Conservation (phyloP, 1,140 invertebrate genomes). For the Oppia nitens region DNA sequence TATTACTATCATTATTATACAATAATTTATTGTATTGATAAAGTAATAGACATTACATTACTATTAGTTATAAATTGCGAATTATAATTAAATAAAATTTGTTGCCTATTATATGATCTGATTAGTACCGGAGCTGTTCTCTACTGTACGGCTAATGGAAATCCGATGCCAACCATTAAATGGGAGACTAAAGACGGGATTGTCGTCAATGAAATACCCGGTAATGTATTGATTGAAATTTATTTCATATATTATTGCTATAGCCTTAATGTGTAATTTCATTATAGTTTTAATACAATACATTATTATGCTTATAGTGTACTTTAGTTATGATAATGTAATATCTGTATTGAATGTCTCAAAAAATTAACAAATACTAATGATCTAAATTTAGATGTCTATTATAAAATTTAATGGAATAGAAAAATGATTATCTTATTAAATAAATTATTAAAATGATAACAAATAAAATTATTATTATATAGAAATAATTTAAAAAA, state of each 20-base stretch:
- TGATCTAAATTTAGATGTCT: too few species aligned
- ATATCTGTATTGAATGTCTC: not conserved
- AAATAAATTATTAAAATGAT: too few species aligned
- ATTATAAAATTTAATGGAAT: too few species aligned
- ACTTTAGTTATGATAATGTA: not conserved
- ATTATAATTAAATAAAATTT: not conserved
- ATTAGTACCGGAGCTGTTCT: conserved; percentile 59
- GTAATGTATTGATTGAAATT: too few species aligned
- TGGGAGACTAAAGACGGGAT: conserved; percentile 43
- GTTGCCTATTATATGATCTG: not conserved
- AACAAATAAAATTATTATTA: too few species aligned
- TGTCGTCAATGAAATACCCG: conserved; percentile 7
- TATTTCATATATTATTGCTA: too few species aligned
- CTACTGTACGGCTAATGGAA: conserved; percentile 75
- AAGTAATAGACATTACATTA: not conserved
- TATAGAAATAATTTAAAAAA: too few species aligned
- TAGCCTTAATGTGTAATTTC: too few species aligned
- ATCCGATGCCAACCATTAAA: conserved; percentile 74
- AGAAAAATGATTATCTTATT: too few species aligned
- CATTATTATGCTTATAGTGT: too few species aligned
- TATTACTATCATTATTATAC: not conserved
- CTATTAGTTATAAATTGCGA: not conserved
- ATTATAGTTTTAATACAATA: too few species aligned
- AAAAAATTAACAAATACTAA: too few species aligned
- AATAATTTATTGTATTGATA: not conserved